Percentiles rank a stretch among this genome's conserved stretches.
These are phyloP conservation scores for Rachycentron canadum DNA, from an alignment of 2,797 vertebrate species.

Conservation along the genomic window DNA sequence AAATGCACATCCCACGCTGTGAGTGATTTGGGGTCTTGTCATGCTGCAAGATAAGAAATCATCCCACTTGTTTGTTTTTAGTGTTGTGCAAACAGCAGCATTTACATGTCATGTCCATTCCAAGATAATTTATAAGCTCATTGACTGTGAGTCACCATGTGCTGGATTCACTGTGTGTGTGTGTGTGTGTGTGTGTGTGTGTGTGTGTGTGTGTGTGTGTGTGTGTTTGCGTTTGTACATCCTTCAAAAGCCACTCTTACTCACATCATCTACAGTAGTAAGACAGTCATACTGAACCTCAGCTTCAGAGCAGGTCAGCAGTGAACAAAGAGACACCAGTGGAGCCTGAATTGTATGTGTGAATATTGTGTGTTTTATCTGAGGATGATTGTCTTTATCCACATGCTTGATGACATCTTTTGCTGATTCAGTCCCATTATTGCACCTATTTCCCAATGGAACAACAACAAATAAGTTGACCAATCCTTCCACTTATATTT, in stretches of 20 bases:
- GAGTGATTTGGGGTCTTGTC: constrained; percentile 45
- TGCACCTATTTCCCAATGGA: neutral
- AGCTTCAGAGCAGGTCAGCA: constrained; percentile 43
- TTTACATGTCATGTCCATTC: constrained; percentile 26
- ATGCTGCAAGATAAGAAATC: constrained; percentile 23
- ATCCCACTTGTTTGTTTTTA: constrained; percentile 48
- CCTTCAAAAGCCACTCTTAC: constrained; percentile 11
- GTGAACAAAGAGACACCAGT: constrained; percentile 16
- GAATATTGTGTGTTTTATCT: constrained; percentile 1
- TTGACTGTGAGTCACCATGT: constrained; percentile 63
- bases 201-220: constrained; percentile 1
- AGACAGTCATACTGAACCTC: constrained; percentile 16
- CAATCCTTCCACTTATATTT: neutral
- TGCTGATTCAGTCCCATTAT: neutral
- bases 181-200: constrained; percentile 4
- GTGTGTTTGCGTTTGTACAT: constrained; percentile 6
- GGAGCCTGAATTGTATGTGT: constrained; percentile 17
- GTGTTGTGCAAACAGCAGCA: constrained; percentile 40
- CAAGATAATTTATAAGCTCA: constrained; percentile 48
- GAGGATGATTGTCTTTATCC: neutral
- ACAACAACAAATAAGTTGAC: neutral
- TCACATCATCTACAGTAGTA: constrained; percentile 27
- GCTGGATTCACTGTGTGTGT: constrained; percentile 7
- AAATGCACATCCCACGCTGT: constrained; percentile 28
- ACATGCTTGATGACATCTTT: constrained; percentile 1